Percentiles rank a stretch among this genome's conserved stretches.
Evolutionary conservation across 2,888 invertebrate genomes (phyloP).

Genomic region (Cryptops parisi): DNA sequence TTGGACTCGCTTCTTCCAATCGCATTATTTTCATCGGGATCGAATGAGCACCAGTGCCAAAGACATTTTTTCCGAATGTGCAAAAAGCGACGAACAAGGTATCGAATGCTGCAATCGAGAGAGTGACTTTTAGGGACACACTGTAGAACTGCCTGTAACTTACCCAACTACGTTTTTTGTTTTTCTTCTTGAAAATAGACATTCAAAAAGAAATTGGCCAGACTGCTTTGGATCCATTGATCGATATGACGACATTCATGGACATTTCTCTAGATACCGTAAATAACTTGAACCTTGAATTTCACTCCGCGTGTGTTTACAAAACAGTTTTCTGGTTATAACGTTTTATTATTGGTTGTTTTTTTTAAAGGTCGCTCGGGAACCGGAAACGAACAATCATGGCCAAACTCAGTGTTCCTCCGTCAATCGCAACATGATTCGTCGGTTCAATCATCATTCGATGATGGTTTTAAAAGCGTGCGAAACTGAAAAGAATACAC

Average conservation of each 20-base stretch:
- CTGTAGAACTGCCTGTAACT: not conserved
- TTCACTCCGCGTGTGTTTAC: not conserved
- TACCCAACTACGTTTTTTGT: not conserved
- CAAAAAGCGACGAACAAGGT: conserved; percentile 80
- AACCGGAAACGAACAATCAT: too few relatives aligned
- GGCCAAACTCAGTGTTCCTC: too few relatives aligned
- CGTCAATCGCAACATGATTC: conserved; percentile 74
- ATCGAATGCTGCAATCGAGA: conserved; percentile 2
- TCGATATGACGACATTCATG: conserved; percentile 69
- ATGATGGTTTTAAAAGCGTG: conserved; percentile 64
- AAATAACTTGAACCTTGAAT: not conserved
- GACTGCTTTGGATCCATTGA: conserved; percentile 51
- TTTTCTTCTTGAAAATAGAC: conserved; percentile 16
- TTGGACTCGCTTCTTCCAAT: conserved; percentile 99
- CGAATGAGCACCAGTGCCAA: conserved; percentile 69
- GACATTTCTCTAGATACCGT: conserved; percentile 46
- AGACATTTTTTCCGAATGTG: conserved; percentile 95
- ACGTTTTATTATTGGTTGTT: conserved; percentile 21
- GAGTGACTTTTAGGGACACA: not conserved
- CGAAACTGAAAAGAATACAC: conserved; percentile 10
- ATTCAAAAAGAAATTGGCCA: conserved; percentile 21
- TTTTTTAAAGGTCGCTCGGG: conserved; percentile 21
- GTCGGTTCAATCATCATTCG: conserved; percentile 91
- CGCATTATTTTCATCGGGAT: conserved; percentile 90
- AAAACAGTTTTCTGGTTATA: not conserved